Evolutionary conservation across 2,888 invertebrate species (phyloP).

Genomic region (Embidobia sp.): DNA sequence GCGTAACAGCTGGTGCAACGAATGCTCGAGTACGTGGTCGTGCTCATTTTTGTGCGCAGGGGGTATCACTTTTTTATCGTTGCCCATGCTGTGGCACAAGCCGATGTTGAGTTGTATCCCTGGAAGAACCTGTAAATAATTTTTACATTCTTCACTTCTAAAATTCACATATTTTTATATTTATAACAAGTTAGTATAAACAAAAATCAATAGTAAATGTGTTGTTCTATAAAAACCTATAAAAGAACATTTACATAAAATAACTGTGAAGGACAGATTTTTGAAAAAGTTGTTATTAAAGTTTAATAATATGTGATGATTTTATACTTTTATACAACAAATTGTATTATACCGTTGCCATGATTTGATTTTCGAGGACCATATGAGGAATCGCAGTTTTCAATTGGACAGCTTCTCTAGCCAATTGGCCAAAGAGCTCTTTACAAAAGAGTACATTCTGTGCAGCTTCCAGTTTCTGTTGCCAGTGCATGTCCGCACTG

Average conservation of each 20-base stretch:
- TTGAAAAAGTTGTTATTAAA: too few relatives aligned
- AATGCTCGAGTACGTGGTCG: slow-evolving; percentile 98
- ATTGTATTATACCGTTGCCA: slow-evolving; percentile 89
- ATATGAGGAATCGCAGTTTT: slow-evolving; percentile 97
- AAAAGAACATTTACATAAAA: too few relatives aligned
- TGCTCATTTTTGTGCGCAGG: slow-evolving; percentile 87
- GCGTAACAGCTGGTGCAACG: slow-evolving; percentile 94
- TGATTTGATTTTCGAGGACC: slow-evolving; percentile 98
- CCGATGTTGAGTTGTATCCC: slow-evolving; percentile 96
- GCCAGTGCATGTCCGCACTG: slow-evolving; percentile 93
- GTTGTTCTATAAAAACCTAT: too few relatives aligned
- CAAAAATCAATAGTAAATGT: too few relatives aligned
- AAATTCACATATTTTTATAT: too few relatives aligned
- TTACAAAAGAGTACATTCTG: slow-evolving; percentile 99
- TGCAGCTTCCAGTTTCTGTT: slow-evolving; percentile 97
- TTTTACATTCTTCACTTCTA: too few relatives aligned
- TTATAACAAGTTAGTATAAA: too few relatives aligned
- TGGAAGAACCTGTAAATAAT: slow-evolving; percentile 88
- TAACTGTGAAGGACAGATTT: too few relatives aligned
- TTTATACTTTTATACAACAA: too few relatives aligned
- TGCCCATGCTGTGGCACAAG: slow-evolving; percentile 91
- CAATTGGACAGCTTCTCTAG: slow-evolving; percentile 96
- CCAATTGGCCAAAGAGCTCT: slow-evolving; percentile 96
- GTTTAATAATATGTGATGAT: too few relatives aligned
- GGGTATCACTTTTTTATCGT: slow-evolving; percentile 83